Evolutionary conservation across 1,140 invertebrate species (phyloP).

Genomic region (Venustaconcha ellipsiformis): DNA sequence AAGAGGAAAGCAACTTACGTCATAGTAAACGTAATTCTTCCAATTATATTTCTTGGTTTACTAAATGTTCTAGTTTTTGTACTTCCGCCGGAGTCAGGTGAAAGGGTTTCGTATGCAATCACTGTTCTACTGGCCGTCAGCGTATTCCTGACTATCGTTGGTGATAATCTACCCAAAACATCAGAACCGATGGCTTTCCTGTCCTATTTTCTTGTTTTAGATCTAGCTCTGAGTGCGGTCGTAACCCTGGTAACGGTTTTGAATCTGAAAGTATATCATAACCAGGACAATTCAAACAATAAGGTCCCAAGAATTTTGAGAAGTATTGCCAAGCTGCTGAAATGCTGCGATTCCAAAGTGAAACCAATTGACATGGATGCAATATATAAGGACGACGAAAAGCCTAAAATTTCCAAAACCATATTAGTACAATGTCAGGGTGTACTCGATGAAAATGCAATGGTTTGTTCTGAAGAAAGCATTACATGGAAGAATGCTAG

Average conservation of each 20-base stretch:
- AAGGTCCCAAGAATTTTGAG: too few species aligned
- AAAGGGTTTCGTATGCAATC: conserved; percentile 73
- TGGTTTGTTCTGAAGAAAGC: too few species aligned
- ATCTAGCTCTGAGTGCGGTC: conserved; percentile 15
- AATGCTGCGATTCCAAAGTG: too few species aligned
- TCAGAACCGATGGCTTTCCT: conserved; percentile 70
- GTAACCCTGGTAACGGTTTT: conserved; percentile 17
- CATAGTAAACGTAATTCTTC: conserved; percentile 73
- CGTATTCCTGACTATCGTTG: conserved; percentile 73
- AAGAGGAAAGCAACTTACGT: conserved; percentile 62
- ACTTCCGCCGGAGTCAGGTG: conserved; percentile 73
- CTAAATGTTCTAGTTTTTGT: conserved; percentile 74
- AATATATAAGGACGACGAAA: too few species aligned
- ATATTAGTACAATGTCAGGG: too few species aligned
- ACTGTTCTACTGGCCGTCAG: conserved; percentile 73
- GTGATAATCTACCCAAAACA: conserved; percentile 73
- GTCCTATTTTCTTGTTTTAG: conserved; percentile 15
- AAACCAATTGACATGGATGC: too few species aligned
- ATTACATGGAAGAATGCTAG: too few species aligned
- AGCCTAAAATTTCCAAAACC: too few species aligned
- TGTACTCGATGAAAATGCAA: too few species aligned
- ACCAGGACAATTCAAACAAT: too few species aligned
- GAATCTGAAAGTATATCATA: conserved; percentile 4
- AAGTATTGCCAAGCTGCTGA: too few species aligned
- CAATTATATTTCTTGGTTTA: conserved; percentile 73